Base-by-base conservation (phyloP, 1,140 invertebrate species). In the Anastatus disparis region DNA sequence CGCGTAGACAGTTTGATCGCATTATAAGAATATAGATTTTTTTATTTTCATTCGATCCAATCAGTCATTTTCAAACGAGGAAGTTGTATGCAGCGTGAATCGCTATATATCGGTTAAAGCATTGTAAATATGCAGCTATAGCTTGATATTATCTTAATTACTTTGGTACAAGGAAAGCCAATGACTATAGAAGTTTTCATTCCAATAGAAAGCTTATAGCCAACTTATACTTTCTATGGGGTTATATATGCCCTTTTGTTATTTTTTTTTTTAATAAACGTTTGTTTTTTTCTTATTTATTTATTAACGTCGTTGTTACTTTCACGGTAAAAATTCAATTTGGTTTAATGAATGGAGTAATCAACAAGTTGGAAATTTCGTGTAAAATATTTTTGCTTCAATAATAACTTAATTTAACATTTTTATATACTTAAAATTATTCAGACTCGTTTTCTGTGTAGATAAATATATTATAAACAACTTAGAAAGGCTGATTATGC, bases 71-170 rank as follows among this genome's bases (percentile, higher is more conserved):
- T 50, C 17, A 63, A 50, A 63, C 26, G 44, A 66, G 63, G 52
- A 66, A 66, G n/a, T 65, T 29, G 38, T n/a, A 64, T 26, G 29
- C 20, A 42, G 50, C 62, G 53, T 42, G 52, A 66, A 56, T 55
- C 52, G 52, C 10, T 38, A 52, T n/a, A n/a, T n/a, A 66, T 55
- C 35, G 63, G 20, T n/a, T n/a, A 53, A 66, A 29, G 9, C 15
- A 53, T 66, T 56, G 64, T 66, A 66, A 55, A 66, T 27, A 46
- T 7, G 38, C 53, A 17, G n/a, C n/a, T 38, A 9, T 6, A 20
- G n/a, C n/a, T 20, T 22, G 52, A 44, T 56, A 46, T 67, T 67
- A 46, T 67, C 40, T 67, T 67, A 67, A 67, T 67, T 67, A 58
- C 38, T 46, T 42, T n/a, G n/a, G 17, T 26, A 53, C 24, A 29